Base-by-base conservation (phyloP, 1,140 invertebrate species). In the Choristoneura fumiferana region DNA sequence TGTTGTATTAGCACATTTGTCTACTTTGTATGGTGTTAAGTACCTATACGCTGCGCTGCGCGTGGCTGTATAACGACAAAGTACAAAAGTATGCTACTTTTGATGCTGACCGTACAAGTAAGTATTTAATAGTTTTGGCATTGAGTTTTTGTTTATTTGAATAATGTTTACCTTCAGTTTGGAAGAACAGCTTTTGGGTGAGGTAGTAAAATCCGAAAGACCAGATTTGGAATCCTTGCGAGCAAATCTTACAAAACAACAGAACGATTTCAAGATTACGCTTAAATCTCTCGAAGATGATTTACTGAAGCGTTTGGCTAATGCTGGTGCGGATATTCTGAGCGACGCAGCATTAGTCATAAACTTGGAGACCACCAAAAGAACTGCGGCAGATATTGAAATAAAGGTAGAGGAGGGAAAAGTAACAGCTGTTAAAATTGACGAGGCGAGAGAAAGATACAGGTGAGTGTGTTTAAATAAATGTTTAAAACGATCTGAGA, bases 251-350 rank as follows among this genome's bases (percentile, higher is more conserved):
- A 98, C 96, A 0, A 96, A 95, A 73, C 95, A 98, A 77, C 97
- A 99, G 78, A 99, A 98, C 75, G 94, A 95, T 68, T 98, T 98
- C 75, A 98, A 98, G 90, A 98, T 98, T 49, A 95, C 94, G 0
- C 86, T 99, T 1, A 99, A 98, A 81, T 92, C 92, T 57, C 90
- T 98, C 8, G 98, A 99, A 90, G 97, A 98, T 80, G 95, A 96
- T 87, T 83, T 99, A 1, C 81, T 99, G 29, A 94, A 94, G 53
- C 91, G 96, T 58, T 85, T 99, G 54, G 96, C 96, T 0, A 94
- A 96, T 10, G 97, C 97, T 1, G 95, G 96, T 36, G 96, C 96
- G 10, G 93, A 98, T 81, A 97, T 99, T 56, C 87, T 99, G 1
- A 95, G 95, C 57, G 97, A 99, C 84, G 94, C 95, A 35, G 94